Base-by-base conservation (phyloP, 2,888 invertebrate species). In the Dolichomitus sp. region DNA sequence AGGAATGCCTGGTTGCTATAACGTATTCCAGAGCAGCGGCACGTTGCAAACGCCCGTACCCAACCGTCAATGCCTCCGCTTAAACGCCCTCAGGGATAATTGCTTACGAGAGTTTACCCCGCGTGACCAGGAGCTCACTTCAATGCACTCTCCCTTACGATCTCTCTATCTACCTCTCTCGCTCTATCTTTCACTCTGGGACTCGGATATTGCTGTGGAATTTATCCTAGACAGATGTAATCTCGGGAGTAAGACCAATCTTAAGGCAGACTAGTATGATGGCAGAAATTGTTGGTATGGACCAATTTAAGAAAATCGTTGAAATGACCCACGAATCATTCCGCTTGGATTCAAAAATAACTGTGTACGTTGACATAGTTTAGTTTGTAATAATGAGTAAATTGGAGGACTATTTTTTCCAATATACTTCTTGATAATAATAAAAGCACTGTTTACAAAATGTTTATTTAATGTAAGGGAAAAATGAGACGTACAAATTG, bases 1-100 rank as follows among this genome's bases (percentile, higher is more conserved):
- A 90, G 89, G 89, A 90, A 89, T 87, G 81, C 78, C 68, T 61
- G 59, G 52, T 63, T 61, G 78, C 82, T 86, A 81, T 84, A 85
- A 84, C 81, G 65, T 74, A 70, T 72, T 73, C 63, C 72, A 45
- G 30, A 61, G 65, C 57, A 54, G 40, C 17, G 54, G 63, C 61
- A 73, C 57, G 40, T 61, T 50, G 42, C 37, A 52, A 33, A 27
- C 73, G 14, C 59, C 59, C 30, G 59, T 17, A 11, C 42, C 37
- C 59, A 37, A 23, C 73, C 37, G 19, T 63, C 23, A 30, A 27
- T 52, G 19, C 52, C 19, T n/a, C 63, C 27, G 37, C 59, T 30
- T 63, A 54, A 63, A 63, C 66, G 48, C 54, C 61, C 77, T 14
- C 45, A 19, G 73, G 80, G 61, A 80, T 80, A 76, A 80, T 76